These are phyloP conservation scores for Caenorhabditis briggsae DNA, from an alignment of 1,140 invertebrate species.

Conservation along the genomic window DNA sequence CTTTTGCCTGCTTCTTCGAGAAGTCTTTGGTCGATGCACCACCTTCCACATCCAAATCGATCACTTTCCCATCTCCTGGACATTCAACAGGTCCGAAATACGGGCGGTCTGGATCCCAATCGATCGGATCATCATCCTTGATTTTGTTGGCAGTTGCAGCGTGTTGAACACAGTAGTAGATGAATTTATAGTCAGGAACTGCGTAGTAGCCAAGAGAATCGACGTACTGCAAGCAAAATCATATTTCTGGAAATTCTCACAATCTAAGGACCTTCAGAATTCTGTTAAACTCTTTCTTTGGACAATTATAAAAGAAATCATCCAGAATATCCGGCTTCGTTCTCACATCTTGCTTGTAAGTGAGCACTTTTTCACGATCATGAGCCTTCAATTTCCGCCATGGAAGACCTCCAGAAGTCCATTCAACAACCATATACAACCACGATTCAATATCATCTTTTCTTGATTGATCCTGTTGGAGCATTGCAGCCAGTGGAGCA, in stretches of 20 bases:
- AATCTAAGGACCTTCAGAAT: constrained; percentile 56
- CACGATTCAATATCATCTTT: too few relatives aligned
- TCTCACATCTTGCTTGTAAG: too few relatives aligned
- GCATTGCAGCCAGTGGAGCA: background rate
- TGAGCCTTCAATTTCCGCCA: too few relatives aligned
- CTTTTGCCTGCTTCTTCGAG: background rate
- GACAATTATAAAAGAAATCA: constrained; percentile 56
- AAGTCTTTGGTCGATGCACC: background rate
- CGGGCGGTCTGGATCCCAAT: constrained; percentile 61
- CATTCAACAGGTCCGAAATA: constrained; percentile 25
- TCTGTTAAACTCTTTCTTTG: constrained; percentile 57
- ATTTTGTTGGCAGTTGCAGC: constrained; percentile 50
- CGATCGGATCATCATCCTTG: constrained; percentile 56
- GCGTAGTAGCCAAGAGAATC: constrained; percentile 60
- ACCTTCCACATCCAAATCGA: constrained; percentile 35
- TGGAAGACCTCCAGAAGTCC: too few relatives aligned
- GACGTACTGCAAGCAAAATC: constrained; percentile 48
- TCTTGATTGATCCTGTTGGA: too few relatives aligned
- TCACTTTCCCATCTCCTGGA: constrained; percentile 49
- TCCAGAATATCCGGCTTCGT: background rate
- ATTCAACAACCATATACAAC: too few relatives aligned
- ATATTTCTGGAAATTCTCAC: background rate
- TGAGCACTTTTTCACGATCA: too few relatives aligned
- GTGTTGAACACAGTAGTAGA: constrained; percentile 62
- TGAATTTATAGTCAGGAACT: constrained; percentile 62